These are phyloP conservation scores for Epicampocera succincta DNA, from an alignment of 2,888 invertebrate genomes.

Conservation along the genomic window DNA sequence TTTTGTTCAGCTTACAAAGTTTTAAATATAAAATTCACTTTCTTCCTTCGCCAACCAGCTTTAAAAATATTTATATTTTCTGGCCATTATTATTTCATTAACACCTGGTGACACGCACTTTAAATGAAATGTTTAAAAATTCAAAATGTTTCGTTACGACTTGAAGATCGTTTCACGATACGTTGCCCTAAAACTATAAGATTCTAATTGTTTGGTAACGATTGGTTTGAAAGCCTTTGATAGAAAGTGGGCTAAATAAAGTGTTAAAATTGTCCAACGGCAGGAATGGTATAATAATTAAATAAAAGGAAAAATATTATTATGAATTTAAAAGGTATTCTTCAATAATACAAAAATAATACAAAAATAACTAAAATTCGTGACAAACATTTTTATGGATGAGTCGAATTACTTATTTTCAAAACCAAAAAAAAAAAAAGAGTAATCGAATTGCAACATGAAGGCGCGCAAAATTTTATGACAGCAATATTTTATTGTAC, in stretches of 20 bases:
- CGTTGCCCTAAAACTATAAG: slow-evolving; percentile 8
- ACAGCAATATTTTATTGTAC: too few species aligned
- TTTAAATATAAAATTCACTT: too few species aligned
- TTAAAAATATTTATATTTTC: background rate
- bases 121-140: background rate
- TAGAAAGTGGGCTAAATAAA: slow-evolving; percentile 59
- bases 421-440: too few species aligned
- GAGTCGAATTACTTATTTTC: too few species aligned
- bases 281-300: background rate
- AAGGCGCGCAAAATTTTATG: too few species aligned
- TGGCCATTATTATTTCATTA: slow-evolving; percentile 32
- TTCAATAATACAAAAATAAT: too few species aligned
- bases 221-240: slow-evolving; percentile 2
- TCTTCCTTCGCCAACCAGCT: background rate
- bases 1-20: too few species aligned
- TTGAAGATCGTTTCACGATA: slow-evolving; percentile 21
- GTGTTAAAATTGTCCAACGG: slow-evolving; percentile 23
- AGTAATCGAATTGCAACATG: too few species aligned
- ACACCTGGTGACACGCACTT: slow-evolving; percentile 16
- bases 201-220: slow-evolving; percentile 32
- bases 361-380: too few species aligned
- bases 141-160: background rate
- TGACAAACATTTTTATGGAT: too few species aligned
- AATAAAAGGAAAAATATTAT: background rate
- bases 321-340: too few species aligned